phyloP scores from a whole-genome alignment of 2,113 vertebrate species.

The Jacana jacana region DNA sequence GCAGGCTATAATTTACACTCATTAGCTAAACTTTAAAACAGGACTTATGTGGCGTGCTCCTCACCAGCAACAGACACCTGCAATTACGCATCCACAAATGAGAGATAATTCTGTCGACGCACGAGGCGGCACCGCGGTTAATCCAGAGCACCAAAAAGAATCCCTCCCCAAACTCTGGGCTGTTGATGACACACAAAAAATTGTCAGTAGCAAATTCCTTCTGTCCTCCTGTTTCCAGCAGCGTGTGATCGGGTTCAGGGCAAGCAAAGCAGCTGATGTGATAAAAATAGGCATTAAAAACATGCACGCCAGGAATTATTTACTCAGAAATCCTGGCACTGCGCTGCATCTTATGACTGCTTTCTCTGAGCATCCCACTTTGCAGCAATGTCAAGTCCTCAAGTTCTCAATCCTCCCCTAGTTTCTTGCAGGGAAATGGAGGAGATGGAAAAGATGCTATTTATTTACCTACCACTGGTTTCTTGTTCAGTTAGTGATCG shows the following conservation, averaged over 20 bases:
- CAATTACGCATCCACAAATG: background rate
- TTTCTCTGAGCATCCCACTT: background rate
- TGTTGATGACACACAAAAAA: background rate
- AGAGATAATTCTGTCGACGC: background rate
- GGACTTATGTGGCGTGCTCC: background rate
- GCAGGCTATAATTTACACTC: background rate
- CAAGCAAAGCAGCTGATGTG: background rate
- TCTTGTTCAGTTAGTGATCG: background rate
- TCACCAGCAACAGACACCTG: background rate
- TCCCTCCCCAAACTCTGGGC: background rate
- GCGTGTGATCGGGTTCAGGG: background rate
- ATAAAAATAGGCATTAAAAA: background rate
- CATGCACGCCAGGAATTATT: background rate
- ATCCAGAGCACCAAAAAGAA: background rate
- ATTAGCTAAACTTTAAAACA: background rate
- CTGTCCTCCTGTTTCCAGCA: background rate
- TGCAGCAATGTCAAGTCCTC: background rate
- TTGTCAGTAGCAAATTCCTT: background rate
- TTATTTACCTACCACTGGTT: background rate
- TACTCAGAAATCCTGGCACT: background rate
- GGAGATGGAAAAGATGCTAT: background rate
- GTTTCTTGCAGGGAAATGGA: background rate
- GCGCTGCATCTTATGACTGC: background rate
- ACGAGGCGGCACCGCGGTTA: rapidly evolving
- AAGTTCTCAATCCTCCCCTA: background rate